Evolutionary conservation across 2,113 vertebrate genomes (phyloP).

Genomic region (Procapra przewalskii): DNA sequence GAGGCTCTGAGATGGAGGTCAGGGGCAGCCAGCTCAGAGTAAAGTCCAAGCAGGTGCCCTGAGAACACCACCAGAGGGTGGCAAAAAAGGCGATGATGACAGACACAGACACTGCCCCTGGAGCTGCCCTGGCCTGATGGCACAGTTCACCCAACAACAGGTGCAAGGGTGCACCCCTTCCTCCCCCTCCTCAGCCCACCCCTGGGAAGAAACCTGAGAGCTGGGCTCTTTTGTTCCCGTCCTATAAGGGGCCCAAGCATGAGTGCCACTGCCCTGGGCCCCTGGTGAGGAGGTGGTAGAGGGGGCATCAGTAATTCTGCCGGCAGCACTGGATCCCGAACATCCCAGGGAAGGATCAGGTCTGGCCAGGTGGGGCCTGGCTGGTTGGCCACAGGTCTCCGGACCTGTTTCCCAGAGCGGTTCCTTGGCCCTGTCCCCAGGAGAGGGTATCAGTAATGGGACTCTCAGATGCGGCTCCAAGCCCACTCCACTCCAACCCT

Average conservation of each 20-base stretch:
- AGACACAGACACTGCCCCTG: not conserved
- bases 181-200: not conserved
- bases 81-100: not conserved
- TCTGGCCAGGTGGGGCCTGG: not conserved
- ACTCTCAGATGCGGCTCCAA: not conserved
- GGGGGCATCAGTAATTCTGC: not conserved
- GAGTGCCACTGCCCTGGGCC: not conserved
- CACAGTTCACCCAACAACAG: not conserved
- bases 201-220: not conserved
- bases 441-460: not conserved
- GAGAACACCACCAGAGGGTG: not conserved
- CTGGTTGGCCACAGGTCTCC: not conserved
- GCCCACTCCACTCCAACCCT: not conserved
- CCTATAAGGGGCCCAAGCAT: not conserved
- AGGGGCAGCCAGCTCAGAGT: not conserved
- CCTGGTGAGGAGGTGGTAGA: not conserved
- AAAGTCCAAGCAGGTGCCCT: not conserved
- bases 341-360: not conserved
- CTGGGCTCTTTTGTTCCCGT: not conserved
- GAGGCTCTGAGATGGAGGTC: not conserved
- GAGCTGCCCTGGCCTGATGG: not conserved
- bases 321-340: accelerated
- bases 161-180: not conserved
- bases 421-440: not conserved
- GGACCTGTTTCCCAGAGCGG: too few species aligned